Evolutionary conservation across 2,888 invertebrate species (phyloP).

Genomic region (Antheraea yamamai): DNA sequence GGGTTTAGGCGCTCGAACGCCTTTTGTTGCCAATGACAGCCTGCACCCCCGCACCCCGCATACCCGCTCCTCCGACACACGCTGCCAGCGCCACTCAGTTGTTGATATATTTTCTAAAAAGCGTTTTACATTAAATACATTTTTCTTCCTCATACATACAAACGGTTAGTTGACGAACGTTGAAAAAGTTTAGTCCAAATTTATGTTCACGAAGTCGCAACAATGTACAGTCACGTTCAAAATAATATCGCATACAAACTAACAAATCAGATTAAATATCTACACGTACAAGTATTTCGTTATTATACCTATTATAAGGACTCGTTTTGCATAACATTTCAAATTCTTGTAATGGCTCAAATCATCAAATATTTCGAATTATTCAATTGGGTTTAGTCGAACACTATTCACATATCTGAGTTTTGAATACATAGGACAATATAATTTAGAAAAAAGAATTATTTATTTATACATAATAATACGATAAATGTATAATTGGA

Average conservation of each 20-base stretch:
- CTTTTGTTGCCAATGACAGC: background rate
- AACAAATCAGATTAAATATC: background rate
- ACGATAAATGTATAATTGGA: background rate
- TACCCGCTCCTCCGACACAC: background rate
- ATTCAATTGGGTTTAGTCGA: too few species aligned
- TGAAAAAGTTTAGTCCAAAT: constrained; percentile 18
- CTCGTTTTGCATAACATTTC: too few species aligned
- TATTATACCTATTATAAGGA: too few species aligned
- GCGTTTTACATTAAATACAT: constrained; percentile 34
- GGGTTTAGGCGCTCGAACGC: constrained; percentile 17
- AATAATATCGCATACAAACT: background rate
- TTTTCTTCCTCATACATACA: constrained; percentile 32
- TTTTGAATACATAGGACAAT: too few species aligned
- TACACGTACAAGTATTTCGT: background rate
- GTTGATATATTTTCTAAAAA: constrained; percentile 34
- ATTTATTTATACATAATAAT: too few species aligned
- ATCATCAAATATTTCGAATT: too few species aligned
- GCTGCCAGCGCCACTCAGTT: background rate
- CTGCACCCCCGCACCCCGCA: background rate
- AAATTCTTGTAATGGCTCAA: too few species aligned
- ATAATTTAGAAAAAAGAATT: too few species aligned
- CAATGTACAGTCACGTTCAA: background rate
- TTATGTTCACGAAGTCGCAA: constrained; percentile 14
- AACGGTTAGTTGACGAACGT: constrained; percentile 21
- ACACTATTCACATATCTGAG: too few species aligned